A percentile compares a stretch with the other conserved stretches of the same genome.
These are phyloP conservation scores for Anodontia alba DNA, from an alignment of 2,888 invertebrate species.

Conservation along the genomic window DNA sequence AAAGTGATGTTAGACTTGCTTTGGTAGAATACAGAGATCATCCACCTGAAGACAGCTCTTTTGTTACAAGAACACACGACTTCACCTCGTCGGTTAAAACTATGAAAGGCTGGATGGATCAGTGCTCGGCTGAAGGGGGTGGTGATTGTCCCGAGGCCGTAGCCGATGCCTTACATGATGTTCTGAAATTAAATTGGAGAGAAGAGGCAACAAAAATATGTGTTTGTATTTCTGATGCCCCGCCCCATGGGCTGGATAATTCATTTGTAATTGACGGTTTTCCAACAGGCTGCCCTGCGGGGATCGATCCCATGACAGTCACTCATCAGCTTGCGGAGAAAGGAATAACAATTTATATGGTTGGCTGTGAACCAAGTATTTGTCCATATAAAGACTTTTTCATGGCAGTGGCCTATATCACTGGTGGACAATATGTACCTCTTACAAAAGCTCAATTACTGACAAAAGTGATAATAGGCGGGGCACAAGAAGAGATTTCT, in stretches of 20 bases:
- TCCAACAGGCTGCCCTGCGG: conserved; percentile 79
- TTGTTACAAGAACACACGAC: conserved; percentile 79
- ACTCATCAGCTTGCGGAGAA: conserved; percentile 76
- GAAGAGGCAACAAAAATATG: conserved; percentile 79
- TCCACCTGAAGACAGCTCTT: conserved; percentile 78
- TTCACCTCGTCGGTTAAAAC: conserved; percentile 75
- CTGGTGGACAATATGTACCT: conserved; percentile 82
- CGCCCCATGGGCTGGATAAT: conserved; percentile 78
- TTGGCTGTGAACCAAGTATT: conserved; percentile 80
- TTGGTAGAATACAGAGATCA: conserved; percentile 80
- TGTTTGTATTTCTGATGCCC: conserved; percentile 80
- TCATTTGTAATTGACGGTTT: conserved; percentile 73
- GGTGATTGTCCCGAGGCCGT: conserved; percentile 82
- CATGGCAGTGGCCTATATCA: conserved; percentile 76
- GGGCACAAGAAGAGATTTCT: conserved; percentile 81
- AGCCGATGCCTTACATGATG: conserved; percentile 79
- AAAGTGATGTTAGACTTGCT: too few species aligned
- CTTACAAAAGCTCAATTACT: conserved; percentile 74
- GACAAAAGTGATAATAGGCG: conserved; percentile 78
- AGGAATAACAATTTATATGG: conserved; percentile 78
- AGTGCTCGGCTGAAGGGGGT: conserved; percentile 76
- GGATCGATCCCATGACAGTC: conserved; percentile 78
- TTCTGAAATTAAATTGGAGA: conserved; percentile 79
- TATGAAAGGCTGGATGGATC: conserved; percentile 78
- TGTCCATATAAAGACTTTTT: conserved; percentile 79